A percentile compares a stretch with the other conserved stretches of the same genome.
phyloP scores from a whole-genome alignment of 2,113 vertebrate genomes.

The Nannobrachium achirus region DNA sequence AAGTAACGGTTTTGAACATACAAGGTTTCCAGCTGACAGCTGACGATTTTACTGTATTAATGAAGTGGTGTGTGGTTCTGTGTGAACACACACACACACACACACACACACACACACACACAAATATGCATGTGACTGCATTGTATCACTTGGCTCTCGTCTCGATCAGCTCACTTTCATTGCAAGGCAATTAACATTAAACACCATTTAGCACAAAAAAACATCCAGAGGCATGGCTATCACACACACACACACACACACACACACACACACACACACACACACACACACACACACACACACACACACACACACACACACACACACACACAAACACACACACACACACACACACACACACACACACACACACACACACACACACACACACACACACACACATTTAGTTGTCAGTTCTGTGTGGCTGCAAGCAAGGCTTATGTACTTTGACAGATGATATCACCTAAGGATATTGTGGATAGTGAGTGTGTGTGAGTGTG shows the following conservation, averaged over 20 bases:
- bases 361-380: constrained; percentile 7
- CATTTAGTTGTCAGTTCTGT: constrained; percentile 20
- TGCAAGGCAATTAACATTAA: constrained; percentile 50
- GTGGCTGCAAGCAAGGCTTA: constrained; percentile 18
- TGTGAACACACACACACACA: constrained; percentile 5
- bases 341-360: constrained; percentile 1
- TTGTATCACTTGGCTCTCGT: constrained; percentile 15
- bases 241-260: not conserved
- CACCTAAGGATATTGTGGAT: constrained; percentile 20
- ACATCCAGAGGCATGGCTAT: constrained; percentile 17
- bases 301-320: not conserved
- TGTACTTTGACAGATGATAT: constrained; percentile 44
- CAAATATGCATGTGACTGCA: not conserved
- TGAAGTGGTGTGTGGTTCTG: constrained; percentile 18
- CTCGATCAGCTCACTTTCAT: constrained; percentile 34
- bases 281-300: constrained; percentile 2
- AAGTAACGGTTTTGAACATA: no score
- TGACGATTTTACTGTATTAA: no score
- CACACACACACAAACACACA: constrained; percentile 12
- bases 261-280: constrained; percentile 3
- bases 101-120: constrained; percentile 5
- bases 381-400: constrained; percentile 4
- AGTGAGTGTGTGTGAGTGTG: constrained; percentile 7
- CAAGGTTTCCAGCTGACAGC: no score
- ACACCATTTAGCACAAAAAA: constrained; percentile 43